Evolutionary conservation across 1,140 invertebrate species (phyloP), one percentile per base, ranked within the genome.

Genomic region (Ostrea edulis): DNA sequence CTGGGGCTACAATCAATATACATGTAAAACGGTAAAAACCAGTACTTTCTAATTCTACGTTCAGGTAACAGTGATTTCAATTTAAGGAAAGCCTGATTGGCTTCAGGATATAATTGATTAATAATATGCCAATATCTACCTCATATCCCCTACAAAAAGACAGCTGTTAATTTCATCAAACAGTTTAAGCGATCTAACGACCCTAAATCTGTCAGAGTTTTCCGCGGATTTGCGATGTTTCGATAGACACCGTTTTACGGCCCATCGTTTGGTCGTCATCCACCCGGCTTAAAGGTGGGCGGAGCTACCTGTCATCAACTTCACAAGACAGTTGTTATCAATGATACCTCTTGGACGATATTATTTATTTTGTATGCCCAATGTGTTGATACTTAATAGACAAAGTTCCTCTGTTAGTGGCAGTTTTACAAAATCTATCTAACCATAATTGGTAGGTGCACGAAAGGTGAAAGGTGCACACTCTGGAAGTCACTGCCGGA

Each of bases 41-140:
- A 77, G 68, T 29, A 35, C 11, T 29, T 77, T 62, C 25, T 14
- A 35, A 77, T 77, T 35, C 29, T 35, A 77, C 25, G 25, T 35
- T 14, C 68, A 77, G 68, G 68, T 77, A 29, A 77, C 68, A 77
- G 9, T 35, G 68, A 77, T 77, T 77, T 77, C 68, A 77, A 77
- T 77, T 77, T 2, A 2, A 35, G 68, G 29, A 22, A 77, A 77
- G 68, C 68, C 9, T 77, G 68, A 77, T 12, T 77, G 68, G 68
- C 68, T 77, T 14, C 8, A 25, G 68, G 68, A 77, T 77, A 77
- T 77, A 29, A 77, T 77, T 77, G 68, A 77, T 77, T 77, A 44
- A 77, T 77, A 77, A 77, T 77, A 77, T 77, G 68, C 68, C 68
- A 77, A 77, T 77, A 77, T 77, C 68, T 77, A 77, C 68, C 68